A percentile compares a stretch with the other conserved stretches of the same genome.
Conservation (phyloP, 2,113 vertebrate genomes). For the Sceloporus tristichus region DNA sequence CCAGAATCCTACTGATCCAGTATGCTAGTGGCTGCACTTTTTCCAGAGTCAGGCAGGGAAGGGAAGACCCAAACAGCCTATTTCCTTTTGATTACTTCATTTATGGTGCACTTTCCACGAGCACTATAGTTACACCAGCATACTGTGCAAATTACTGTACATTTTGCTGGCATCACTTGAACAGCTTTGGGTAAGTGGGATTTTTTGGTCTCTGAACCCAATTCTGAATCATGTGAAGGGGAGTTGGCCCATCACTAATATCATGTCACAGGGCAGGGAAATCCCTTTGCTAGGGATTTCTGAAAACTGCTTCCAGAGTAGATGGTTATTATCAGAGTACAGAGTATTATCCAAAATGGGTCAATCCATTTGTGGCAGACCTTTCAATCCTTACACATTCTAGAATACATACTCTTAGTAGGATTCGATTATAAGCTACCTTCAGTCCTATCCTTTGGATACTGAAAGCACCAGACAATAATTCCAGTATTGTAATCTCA, state of each 20-base stretch:
- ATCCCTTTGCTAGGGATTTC: neutral
- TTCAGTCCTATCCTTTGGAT: slow-evolving; percentile 37
- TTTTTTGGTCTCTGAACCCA: neutral
- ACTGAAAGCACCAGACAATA: slow-evolving; percentile 38
- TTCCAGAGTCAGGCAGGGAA: too few relatives aligned
- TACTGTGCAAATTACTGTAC: too few relatives aligned
- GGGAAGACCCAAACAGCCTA: too few relatives aligned
- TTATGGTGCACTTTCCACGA: too few relatives aligned
- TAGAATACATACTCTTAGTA: slow-evolving; percentile 40
- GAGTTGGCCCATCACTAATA: neutral
- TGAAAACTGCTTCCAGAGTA: neutral
- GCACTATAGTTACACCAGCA: too few relatives aligned
- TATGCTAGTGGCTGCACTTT: too few relatives aligned
- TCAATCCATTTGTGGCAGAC: neutral
- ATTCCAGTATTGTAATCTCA: slow-evolving; percentile 37
- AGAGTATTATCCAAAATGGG: neutral
- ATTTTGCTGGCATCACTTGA: too few relatives aligned
- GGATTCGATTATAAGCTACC: slow-evolving; percentile 44
- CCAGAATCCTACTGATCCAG: too few relatives aligned
- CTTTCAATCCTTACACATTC: slow-evolving; percentile 23
- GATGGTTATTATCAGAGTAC: too few relatives aligned
- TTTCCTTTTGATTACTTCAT: too few relatives aligned
- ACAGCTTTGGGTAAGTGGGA: too few relatives aligned
- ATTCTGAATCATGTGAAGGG: neutral
- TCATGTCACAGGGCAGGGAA: neutral